These are phyloP conservation scores for Pammene aurita DNA, from an alignment of 2,888 invertebrate genomes.

Conservation along the genomic window DNA sequence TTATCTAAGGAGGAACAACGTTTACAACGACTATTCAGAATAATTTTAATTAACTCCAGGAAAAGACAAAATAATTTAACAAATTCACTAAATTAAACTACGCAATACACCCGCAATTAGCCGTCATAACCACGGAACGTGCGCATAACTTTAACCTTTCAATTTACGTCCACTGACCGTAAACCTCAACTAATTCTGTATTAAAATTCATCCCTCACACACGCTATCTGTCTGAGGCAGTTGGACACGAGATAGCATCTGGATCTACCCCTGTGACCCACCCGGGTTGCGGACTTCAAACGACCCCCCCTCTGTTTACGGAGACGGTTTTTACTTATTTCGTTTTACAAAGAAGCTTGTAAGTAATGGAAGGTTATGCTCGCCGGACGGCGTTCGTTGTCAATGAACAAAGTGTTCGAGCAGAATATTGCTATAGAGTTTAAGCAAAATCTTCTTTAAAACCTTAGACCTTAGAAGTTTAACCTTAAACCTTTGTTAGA, in stretches of 20 bases:
- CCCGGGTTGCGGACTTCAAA: conserved; percentile 66
- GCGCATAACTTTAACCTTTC: conserved; percentile 39
- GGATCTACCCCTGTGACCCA: conserved; percentile 54
- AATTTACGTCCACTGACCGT: conserved; percentile 37
- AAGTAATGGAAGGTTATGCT: conserved; percentile 36
- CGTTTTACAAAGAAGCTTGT: conserved; percentile 42
- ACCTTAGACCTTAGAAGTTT: too few relatives aligned
- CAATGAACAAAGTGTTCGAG: conserved; percentile 7
- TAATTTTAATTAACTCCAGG: background rate
- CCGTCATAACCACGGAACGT: conserved; percentile 37
- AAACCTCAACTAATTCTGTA: conserved; percentile 50
- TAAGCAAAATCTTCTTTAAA: too few relatives aligned
- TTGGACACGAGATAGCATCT: conserved; percentile 75
- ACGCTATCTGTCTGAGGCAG: conserved; percentile 76
- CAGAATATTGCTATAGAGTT: background rate
- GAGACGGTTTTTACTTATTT: conserved; percentile 43
- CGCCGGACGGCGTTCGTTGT: conserved; percentile 17
- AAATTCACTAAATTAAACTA: conserved; percentile 14
- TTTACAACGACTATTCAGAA: background rate
- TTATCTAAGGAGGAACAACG: background rate
- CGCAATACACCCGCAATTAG: conserved; percentile 24
- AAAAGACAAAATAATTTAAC: background rate
- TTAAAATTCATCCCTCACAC: conserved; percentile 75
- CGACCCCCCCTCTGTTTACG: conserved; percentile 56
- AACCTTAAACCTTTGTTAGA: too few relatives aligned